These are phyloP conservation scores for Drosophila birchii DNA, from an alignment of 2,888 invertebrate species.

Conservation along the genomic window DNA sequence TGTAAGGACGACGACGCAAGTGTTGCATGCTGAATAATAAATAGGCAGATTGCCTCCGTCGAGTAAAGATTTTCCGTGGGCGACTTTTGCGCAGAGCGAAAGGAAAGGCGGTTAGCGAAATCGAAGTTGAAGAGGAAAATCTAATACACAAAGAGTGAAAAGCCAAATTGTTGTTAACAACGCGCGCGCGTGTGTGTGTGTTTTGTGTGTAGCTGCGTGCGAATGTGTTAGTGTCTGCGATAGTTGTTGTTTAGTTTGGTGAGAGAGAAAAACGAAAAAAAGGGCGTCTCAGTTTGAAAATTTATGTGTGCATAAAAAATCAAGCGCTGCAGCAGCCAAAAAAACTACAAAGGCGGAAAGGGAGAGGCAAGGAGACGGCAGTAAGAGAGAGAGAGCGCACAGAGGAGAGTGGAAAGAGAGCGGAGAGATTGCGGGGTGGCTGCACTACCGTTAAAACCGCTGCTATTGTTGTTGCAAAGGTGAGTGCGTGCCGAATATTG, in stretches of 20 bases:
- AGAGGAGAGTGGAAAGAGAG: constrained; percentile 20
- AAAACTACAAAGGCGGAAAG: constrained; percentile 25
- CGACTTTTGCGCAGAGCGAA: constrained; percentile 58
- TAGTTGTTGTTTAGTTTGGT: constrained; percentile 27
- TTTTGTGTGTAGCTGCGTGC: constrained; percentile 24
- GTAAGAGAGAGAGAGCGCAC: constrained; percentile 8
- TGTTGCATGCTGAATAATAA: constrained; percentile 15
- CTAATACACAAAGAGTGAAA: constrained; percentile 53
- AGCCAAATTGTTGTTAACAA: constrained; percentile 54
- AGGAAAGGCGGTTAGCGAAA: constrained; percentile 48
- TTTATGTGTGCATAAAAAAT: constrained; percentile 56
- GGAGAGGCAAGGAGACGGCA: constrained; percentile 13
- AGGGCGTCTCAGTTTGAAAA: constrained; percentile 72
- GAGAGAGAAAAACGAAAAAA: constrained; percentile 59
- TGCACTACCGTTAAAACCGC: constrained; percentile 25
- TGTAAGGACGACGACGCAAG: constrained; percentile 22
- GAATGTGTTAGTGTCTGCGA: constrained; percentile 44
- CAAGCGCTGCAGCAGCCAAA: constrained; percentile 54
- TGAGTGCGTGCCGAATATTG: constrained; percentile 75
- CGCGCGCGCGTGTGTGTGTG: constrained; percentile 14
- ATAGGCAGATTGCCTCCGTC: constrained; percentile 2
- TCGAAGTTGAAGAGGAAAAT: constrained; percentile 46
- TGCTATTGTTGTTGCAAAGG: constrained; percentile 59
- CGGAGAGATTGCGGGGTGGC: constrained; percentile 28
- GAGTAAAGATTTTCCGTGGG: constrained; percentile 28